phyloP scores from a whole-genome alignment of 2,113 vertebrate genomes.

The Halcyon malimbica region DNA sequence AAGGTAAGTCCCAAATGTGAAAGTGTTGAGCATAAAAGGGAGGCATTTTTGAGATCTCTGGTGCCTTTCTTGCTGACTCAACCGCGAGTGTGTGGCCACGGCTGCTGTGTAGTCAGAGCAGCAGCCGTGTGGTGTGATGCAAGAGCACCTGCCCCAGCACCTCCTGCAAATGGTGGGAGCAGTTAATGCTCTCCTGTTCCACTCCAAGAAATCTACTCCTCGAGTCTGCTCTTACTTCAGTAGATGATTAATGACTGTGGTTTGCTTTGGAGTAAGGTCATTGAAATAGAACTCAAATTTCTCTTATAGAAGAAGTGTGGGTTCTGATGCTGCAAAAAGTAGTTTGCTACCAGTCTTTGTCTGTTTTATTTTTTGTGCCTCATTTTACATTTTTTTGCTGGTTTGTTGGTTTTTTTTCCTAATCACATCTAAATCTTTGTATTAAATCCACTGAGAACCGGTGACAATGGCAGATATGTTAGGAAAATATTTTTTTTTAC shows the following conservation, averaged over 20 bases:
- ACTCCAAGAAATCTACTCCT: neutral
- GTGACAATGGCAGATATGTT: neutral
- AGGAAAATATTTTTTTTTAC: neutral
- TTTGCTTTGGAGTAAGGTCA: neutral
- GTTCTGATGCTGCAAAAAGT: neutral
- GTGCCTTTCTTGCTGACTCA: neutral
- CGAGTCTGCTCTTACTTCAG: neutral
- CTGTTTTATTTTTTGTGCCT: neutral
- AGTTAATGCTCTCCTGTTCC: neutral
- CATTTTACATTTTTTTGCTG: neutral
- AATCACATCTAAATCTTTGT: neutral
- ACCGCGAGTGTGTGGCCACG: fast-evolving
- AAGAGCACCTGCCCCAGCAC: neutral
- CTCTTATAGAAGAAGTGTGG: neutral
- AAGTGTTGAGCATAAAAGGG: neutral
- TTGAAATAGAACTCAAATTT: neutral
- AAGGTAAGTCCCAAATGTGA: neutral
- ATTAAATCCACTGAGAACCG: neutral
- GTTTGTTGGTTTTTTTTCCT: neutral
- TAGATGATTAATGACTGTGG: neutral
- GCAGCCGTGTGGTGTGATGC: fast-evolving
- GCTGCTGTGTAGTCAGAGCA: neutral
- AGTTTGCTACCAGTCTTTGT: neutral
- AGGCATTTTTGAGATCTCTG: fast-evolving
- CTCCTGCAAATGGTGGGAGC: neutral